These are phyloP conservation scores for Eugnorisma glareosa DNA, from an alignment of 2,888 invertebrate genomes.

Conservation along the genomic window DNA sequence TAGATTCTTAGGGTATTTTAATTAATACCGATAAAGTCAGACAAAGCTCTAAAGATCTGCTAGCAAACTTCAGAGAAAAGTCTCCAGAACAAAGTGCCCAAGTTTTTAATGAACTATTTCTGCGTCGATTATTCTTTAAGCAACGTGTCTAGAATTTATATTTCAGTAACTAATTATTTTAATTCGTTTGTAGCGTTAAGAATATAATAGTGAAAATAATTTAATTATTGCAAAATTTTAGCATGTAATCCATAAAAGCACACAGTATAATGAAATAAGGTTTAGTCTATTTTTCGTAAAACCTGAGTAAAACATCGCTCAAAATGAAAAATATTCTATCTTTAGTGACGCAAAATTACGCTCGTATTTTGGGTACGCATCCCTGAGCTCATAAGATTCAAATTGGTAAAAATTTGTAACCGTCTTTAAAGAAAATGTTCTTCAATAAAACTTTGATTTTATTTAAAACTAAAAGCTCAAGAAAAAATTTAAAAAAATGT, in stretches of 20 bases:
- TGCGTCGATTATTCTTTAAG: conserved; percentile 13
- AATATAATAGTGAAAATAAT: not conserved
- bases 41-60: not conserved
- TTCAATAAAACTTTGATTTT: not conserved
- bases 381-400: no score
- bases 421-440: not conserved
- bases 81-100: not conserved
- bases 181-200: conserved; percentile 8
- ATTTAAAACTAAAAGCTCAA: not conserved
- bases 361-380: not conserved
- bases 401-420: not conserved
- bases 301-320: not conserved
- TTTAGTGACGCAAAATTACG: not conserved
- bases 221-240: not conserved
- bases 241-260: not conserved
- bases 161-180: conserved; percentile 3
- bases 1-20: conserved; percentile 3
- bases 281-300: not conserved
- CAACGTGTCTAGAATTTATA: conserved; percentile 12
- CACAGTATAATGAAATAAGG: not conserved
- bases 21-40: conserved; percentile 1
- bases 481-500: not conserved
- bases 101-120: conserved; percentile 26
- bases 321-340: not conserved
- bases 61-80: conserved; percentile 7